A percentile compares a stretch with the other conserved stretches of the same genome.
Conservation (phyloP, 2,888 invertebrate species). For the Melikaiella ostensackeni region DNA sequence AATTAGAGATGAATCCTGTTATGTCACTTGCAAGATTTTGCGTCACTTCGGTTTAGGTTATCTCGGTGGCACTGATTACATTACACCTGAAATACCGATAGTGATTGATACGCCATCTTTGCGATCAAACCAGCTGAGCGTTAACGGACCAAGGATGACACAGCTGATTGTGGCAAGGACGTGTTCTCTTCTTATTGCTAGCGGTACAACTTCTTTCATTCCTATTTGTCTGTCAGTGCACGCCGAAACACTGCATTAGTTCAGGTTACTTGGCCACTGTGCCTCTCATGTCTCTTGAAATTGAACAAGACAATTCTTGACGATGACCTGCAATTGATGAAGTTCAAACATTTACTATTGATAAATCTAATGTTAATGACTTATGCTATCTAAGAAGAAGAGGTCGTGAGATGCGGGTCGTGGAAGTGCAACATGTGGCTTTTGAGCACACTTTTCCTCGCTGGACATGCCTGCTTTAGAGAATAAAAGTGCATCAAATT, state of each 20-base stretch:
- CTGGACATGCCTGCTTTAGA: too few species aligned
- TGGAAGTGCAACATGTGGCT: too few species aligned
- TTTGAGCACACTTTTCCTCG: too few species aligned
- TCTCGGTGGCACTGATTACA: slow-evolving; percentile 65
- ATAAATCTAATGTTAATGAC: not conserved
- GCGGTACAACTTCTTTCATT: slow-evolving; percentile 71
- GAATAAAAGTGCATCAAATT: too few species aligned
- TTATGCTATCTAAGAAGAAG: too few species aligned
- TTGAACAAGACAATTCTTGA: not conserved
- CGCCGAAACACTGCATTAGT: slow-evolving; percentile 60
- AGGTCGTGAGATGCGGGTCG: too few species aligned
- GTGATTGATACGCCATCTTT: slow-evolving; percentile 68
- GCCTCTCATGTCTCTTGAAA: slow-evolving; percentile 33
- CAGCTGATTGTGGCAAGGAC: slow-evolving; percentile 70
- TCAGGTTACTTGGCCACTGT: slow-evolving; percentile 72
- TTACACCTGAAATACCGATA: slow-evolving; percentile 73
- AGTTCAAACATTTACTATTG: not conserved
- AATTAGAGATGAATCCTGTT: slow-evolving; percentile 65
- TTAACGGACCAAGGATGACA: slow-evolving; percentile 76
- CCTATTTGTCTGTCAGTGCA: slow-evolving; percentile 57
- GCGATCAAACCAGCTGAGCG: slow-evolving; percentile 65
- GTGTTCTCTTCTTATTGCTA: slow-evolving; percentile 68
- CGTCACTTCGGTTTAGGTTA: slow-evolving; percentile 47
- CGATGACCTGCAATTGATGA: not conserved
- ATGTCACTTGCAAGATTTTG: slow-evolving; percentile 66